A percentile compares a stretch with the other conserved stretches of the same genome.
These are phyloP conservation scores for Salminus brasiliensis DNA, from an alignment of 2,113 vertebrate genomes.

Conservation along the genomic window DNA sequence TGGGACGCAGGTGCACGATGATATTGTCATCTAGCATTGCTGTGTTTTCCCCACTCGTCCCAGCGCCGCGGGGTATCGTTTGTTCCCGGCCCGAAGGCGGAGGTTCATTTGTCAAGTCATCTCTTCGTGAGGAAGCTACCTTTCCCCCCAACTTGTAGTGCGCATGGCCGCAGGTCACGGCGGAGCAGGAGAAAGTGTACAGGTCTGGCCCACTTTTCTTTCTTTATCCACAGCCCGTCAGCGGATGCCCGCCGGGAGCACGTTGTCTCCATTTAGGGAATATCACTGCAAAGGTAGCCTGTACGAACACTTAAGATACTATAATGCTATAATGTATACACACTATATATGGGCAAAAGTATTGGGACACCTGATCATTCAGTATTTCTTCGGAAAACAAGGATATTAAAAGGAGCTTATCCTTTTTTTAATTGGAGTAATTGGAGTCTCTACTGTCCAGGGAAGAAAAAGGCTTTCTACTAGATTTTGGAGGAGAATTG, in stretches of 20 bases:
- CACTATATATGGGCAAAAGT: too few relatives aligned
- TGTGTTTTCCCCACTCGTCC: background rate
- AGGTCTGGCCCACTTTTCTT: background rate
- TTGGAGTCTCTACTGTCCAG: too few relatives aligned
- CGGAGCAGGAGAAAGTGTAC: background rate
- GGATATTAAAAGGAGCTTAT: too few relatives aligned
- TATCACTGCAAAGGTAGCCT: background rate
- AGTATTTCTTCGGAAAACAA: too few relatives aligned
- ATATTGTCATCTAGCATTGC: background rate
- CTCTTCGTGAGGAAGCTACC: background rate
- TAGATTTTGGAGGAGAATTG: too few relatives aligned
- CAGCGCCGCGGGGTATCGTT: background rate
- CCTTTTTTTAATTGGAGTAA: too few relatives aligned
- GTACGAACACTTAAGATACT: background rate
- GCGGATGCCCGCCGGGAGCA: background rate
- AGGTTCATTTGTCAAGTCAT: background rate
- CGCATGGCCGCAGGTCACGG: background rate
- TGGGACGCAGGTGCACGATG: background rate
- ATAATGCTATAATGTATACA: too few relatives aligned
- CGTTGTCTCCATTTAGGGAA: background rate
- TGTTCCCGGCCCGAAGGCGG: background rate
- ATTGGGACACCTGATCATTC: too few relatives aligned
- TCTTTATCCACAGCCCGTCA: background rate
- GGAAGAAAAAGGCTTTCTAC: too few relatives aligned
- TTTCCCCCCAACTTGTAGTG: background rate